A percentile compares a stretch with the other conserved stretches of the same genome.
Evolutionary conservation across 2,797 vertebrate genomes (phyloP).

Genomic region (Danio choprae): DNA sequence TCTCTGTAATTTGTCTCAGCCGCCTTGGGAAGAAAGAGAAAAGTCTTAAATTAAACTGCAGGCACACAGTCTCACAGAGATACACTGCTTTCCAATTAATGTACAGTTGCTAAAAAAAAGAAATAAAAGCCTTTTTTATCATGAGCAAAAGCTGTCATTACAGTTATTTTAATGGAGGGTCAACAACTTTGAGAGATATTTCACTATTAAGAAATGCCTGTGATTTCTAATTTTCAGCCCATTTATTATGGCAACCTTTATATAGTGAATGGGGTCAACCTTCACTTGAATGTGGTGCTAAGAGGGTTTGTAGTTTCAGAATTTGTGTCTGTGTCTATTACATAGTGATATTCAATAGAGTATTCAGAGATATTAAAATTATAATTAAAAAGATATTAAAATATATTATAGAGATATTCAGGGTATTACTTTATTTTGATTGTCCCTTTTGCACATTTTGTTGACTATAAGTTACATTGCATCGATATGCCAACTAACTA

Average conservation of each 20-base stretch:
- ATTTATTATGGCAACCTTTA: slow-evolving; percentile 20
- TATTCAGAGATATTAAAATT: too few species aligned
- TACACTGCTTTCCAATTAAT: slow-evolving; percentile 9
- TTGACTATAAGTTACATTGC: too few species aligned
- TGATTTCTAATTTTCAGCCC: slow-evolving; percentile 1
- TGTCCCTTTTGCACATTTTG: too few species aligned
- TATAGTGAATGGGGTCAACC: slow-evolving; percentile 22
- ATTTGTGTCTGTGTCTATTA: not conserved
- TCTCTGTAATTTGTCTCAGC: slow-evolving; percentile 41
- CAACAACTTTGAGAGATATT: slow-evolving; percentile 17
- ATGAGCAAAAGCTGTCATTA: not conserved
- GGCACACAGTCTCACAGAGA: slow-evolving; percentile 1
- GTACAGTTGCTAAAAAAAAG: not conserved
- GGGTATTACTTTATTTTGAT: too few species aligned
- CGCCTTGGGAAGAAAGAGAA: slow-evolving; percentile 10
- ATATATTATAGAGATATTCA: too few species aligned
- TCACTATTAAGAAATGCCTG: not conserved
- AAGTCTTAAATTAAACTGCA: slow-evolving; percentile 2
- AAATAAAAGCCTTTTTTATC: not conserved
- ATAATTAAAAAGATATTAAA: too few species aligned
- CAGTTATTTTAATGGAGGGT: slow-evolving; percentile 16
- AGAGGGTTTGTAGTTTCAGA: not conserved
- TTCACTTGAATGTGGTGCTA: slow-evolving; percentile 12
- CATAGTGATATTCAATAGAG: slow-evolving; percentile 15
- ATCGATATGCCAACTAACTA: too few species aligned